A percentile compares a stretch with the other conserved stretches of the same genome.
phyloP scores from a whole-genome alignment of 2,888 invertebrate species.

The Leptothorax acervorum region DNA sequence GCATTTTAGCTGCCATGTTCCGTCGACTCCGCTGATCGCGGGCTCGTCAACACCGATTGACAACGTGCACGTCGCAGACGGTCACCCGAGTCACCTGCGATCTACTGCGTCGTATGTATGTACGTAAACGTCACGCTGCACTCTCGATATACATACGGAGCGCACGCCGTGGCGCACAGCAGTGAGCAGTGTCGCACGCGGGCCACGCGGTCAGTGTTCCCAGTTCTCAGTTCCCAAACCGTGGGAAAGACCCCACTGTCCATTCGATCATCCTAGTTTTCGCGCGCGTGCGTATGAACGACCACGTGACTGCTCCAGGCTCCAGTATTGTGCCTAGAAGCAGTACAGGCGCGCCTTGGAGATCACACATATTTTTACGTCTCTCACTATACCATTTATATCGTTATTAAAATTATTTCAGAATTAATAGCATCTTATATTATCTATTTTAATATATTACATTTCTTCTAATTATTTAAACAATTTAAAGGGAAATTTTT shows the following conservation, averaged over 20 bases:
- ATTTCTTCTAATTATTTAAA: too few species aligned
- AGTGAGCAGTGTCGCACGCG: neutral
- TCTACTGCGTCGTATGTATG: neutral
- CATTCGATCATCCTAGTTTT: too few species aligned
- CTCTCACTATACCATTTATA: too few species aligned
- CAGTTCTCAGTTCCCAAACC: neutral
- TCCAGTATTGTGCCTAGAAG: too few species aligned
- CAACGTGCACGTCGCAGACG: neutral
- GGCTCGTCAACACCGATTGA: neutral
- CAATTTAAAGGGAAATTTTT: too few species aligned
- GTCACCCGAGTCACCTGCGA: neutral
- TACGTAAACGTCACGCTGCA: neutral
- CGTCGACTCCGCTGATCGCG: neutral
- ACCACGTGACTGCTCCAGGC: too few species aligned
- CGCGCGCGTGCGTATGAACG: too few species aligned
- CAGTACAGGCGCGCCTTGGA: too few species aligned
- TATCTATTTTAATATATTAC: too few species aligned
- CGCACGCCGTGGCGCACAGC: neutral
- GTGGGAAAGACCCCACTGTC: neutral
- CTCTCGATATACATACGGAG: neutral
- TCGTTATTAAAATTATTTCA: too few species aligned
- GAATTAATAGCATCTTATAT: too few species aligned
- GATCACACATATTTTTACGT: too few species aligned
- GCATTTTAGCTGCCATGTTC: constrained; percentile 87
- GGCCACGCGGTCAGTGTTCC: neutral